phyloP scores from a whole-genome alignment of 1,140 invertebrate genomes.

The Conus ventricosus region DNA sequence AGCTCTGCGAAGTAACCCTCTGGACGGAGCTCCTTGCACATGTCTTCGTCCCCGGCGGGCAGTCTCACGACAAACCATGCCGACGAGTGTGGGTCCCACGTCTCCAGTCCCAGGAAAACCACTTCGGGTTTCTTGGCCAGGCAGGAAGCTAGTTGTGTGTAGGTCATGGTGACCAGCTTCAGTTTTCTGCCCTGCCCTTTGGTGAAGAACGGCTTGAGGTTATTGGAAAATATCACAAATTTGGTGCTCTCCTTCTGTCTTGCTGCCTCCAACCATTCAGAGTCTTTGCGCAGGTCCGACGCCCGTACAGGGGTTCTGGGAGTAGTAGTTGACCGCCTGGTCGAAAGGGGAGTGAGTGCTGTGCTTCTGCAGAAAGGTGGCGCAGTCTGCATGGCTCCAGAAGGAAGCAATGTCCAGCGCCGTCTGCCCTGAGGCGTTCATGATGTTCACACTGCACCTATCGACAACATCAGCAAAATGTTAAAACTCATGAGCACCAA shows the following conservation, averaged over 20 bases:
- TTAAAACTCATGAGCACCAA: neutral
- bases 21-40: conserved; percentile 44
- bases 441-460: conserved; percentile 63
- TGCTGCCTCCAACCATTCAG: conserved; percentile 57
- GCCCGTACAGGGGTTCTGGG: conserved; percentile 63
- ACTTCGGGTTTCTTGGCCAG: conserved; percentile 52
- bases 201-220: conserved; percentile 57
- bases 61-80: conserved; percentile 71
- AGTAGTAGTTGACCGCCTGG: conserved; percentile 65
- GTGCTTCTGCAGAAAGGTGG: conserved; percentile 49
- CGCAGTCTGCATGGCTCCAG: conserved; percentile 65
- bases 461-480: neutral
- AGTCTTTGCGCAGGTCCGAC: conserved; percentile 67
- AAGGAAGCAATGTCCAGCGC: conserved; percentile 70
- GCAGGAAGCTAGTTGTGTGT: conserved; percentile 54
- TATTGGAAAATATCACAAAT: conserved; percentile 63
- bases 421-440: conserved; percentile 70
- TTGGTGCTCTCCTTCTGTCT: conserved; percentile 56
- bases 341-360: conserved; percentile 51
- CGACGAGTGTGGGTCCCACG: conserved; percentile 48
- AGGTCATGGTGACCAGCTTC: conserved; percentile 52
- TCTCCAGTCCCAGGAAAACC: conserved; percentile 65
- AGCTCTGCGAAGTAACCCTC: conserved; percentile 51
- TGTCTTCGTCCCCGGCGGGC: conserved; percentile 40
- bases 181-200: conserved; percentile 33